Conservation (phyloP, 2,888 invertebrate species). For the Gryllus longicercus region DNA sequence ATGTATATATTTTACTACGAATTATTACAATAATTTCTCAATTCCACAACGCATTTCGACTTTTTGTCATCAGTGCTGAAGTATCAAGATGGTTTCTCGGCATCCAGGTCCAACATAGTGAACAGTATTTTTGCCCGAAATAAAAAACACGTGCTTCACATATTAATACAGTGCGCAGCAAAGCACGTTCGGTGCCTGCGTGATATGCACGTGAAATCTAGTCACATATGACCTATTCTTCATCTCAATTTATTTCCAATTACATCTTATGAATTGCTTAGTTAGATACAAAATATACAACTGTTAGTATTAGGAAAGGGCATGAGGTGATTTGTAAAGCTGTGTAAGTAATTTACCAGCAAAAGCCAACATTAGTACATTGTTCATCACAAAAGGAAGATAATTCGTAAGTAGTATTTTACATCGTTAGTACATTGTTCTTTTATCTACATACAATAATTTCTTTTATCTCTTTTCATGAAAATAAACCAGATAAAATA, state of each 20-base stretch:
- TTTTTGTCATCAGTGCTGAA: not conserved
- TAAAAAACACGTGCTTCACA: too few relatives aligned
- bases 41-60: not conserved
- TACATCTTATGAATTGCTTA: not conserved
- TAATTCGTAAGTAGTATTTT: not conserved
- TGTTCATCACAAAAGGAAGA: not conserved
- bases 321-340: not conserved
- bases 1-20: too few relatives aligned
- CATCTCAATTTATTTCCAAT: conserved; percentile 8
- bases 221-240: not conserved
- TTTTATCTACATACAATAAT: not conserved
- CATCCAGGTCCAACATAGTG: too few relatives aligned
- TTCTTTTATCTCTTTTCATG: not conserved
- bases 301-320: not conserved
- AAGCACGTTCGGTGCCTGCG: too few relatives aligned
- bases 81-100: conserved; percentile 4
- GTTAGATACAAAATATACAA: not conserved
- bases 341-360: not conserved
- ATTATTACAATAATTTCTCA: not conserved
- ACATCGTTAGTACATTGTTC: conserved; percentile 6
- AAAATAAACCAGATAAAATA: not conserved
- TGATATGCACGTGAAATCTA: not conserved
- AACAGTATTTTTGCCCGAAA: too few relatives aligned
- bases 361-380: conserved; percentile 7
- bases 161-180: too few relatives aligned